These are phyloP conservation scores for Drosophila lacertosa DNA, from an alignment of 1,140 invertebrate species.

Conservation along the genomic window DNA sequence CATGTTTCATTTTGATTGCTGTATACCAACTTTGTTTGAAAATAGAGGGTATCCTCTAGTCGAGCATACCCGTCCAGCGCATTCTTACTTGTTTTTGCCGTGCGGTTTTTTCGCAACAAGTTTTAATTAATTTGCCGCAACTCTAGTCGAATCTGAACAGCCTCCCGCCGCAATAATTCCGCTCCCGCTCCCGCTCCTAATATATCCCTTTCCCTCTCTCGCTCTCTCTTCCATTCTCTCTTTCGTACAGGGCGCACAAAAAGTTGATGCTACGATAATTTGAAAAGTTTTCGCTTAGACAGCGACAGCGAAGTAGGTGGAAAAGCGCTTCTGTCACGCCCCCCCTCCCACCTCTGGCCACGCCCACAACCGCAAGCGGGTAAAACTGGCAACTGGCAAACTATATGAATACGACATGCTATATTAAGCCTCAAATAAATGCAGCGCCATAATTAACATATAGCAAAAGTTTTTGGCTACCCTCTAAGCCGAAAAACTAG, in stretches of 20 bases:
- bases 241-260: slow-evolving; percentile 37
- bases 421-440: slow-evolving; percentile 82
- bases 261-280: slow-evolving; percentile 81
- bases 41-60: no score
- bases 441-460: slow-evolving; percentile 80
- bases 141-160: slow-evolving; percentile 44
- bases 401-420: slow-evolving; percentile 62
- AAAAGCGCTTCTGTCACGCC: slow-evolving; percentile 4
- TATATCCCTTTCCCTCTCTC: no score
- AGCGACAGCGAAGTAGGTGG: slow-evolving; percentile 48
- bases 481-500: slow-evolving; percentile 53
- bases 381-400: slow-evolving; percentile 50
- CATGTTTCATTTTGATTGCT: no score
- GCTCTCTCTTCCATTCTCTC: background rate
- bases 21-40: no score
- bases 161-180: slow-evolving; percentile 50
- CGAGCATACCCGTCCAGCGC: no score
- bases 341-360: background rate
- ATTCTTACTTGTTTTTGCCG: slow-evolving; percentile 8
- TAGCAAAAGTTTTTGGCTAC: slow-evolving; percentile 71
- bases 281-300: slow-evolving; percentile 82
- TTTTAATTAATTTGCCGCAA: slow-evolving; percentile 80
- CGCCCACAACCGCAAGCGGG: slow-evolving; percentile 13
- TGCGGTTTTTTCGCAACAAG: slow-evolving; percentile 70
- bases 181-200: no score